These are phyloP conservation scores for Erebia aethiops DNA, from an alignment of 2,888 invertebrate genomes.

Conservation along the genomic window DNA sequence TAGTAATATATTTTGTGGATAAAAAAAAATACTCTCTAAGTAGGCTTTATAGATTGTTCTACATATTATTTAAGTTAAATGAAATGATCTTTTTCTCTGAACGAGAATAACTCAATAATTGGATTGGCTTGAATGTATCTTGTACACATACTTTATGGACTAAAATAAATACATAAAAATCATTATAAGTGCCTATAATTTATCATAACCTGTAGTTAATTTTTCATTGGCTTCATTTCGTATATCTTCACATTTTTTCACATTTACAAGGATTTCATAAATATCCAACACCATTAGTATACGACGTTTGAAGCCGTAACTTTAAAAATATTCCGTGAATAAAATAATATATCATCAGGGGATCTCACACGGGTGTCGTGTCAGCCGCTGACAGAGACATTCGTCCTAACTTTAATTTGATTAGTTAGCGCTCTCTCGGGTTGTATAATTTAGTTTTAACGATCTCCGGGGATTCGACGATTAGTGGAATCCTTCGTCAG, in stretches of 20 bases:
- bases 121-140: no score
- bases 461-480: constrained; percentile 31
- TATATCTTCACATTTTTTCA: constrained; percentile 8
- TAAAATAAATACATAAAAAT: no score
- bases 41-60: no score
- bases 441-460: constrained; percentile 37
- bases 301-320: constrained; percentile 5
- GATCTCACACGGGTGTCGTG: constrained; percentile 18
- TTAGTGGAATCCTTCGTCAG: constrained; percentile 25
- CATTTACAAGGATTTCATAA: constrained; percentile 1
- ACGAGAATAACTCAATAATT: background rate
- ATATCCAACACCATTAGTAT: constrained; percentile 14
- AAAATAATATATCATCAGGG: constrained; percentile 20
- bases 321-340: constrained; percentile 18
- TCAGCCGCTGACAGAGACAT: constrained; percentile 66
- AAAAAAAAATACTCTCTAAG: no score
- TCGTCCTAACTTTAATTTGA: constrained; percentile 64
- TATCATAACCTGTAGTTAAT: background rate
- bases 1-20: no score
- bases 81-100: no score
- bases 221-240: constrained; percentile 3
- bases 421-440: constrained; percentile 49
- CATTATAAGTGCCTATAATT: background rate
- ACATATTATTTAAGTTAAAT: no score
- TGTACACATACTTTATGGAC: no score